Percentiles rank a stretch among this genome's conserved stretches.
phyloP scores from a whole-genome alignment of 2,113 vertebrate species.

The Pseudopipra pipra region DNA sequence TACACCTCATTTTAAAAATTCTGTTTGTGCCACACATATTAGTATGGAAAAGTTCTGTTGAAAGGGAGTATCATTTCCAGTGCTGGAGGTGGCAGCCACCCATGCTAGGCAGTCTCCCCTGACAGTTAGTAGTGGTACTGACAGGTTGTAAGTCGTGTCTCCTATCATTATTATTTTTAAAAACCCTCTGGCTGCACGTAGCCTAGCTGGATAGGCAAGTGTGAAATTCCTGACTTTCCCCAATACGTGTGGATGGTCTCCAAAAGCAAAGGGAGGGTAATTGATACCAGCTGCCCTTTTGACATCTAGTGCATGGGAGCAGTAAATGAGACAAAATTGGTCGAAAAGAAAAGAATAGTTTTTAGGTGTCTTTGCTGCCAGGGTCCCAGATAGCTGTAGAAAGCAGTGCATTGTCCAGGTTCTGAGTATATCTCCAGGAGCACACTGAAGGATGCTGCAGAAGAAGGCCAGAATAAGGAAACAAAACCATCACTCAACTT shows the following conservation, averaged over 20 bases:
- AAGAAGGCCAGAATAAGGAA: not conserved
- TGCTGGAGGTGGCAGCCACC: not conserved
- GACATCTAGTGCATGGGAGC: not conserved
- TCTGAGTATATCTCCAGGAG: not conserved
- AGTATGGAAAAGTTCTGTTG: not conserved
- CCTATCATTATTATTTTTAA: slow-evolving; percentile 13
- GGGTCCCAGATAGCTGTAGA: not conserved
- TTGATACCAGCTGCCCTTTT: slow-evolving; percentile 3
- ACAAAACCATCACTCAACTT: not conserved
- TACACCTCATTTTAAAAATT: not conserved
- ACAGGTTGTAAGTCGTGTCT: not conserved
- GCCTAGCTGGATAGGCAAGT: slow-evolving; percentile 17
- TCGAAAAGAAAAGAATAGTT: not conserved
- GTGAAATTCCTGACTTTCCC: slow-evolving; percentile 45
- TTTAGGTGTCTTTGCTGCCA: not conserved
- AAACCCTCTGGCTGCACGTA: not conserved
- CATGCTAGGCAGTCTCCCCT: not conserved
- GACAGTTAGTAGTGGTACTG: not conserved
- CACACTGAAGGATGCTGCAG: not conserved
- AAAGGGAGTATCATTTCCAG: not conserved
- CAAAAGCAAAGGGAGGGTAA: not conserved
- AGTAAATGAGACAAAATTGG: not conserved
- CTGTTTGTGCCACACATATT: not conserved
- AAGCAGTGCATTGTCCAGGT: not conserved
- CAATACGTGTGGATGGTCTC: not conserved